Evolutionary conservation across 2,113 vertebrate species (phyloP).

Genomic region (Australoheros scitulus): DNA sequence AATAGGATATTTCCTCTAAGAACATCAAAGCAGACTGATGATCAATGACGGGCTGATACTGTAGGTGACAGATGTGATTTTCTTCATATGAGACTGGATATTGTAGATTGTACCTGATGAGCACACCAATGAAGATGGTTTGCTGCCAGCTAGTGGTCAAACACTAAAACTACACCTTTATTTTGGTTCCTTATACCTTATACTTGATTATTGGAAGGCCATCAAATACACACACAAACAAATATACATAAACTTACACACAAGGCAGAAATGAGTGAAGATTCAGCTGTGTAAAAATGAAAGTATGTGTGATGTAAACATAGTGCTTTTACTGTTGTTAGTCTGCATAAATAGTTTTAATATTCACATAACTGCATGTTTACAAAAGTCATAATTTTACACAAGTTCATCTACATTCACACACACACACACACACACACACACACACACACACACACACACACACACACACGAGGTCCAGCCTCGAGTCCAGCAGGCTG

Average conservation of each 20-base stretch:
- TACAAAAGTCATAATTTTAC: background rate
- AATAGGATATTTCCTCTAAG: background rate
- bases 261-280: background rate
- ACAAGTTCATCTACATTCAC: background rate
- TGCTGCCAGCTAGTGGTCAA: conserved; percentile 55
- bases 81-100: background rate
- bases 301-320: background rate
- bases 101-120: background rate
- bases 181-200: background rate
- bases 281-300: accelerated
- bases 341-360: background rate
- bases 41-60: background rate
- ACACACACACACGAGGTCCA: background rate
- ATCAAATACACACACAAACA: accelerated
- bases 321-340: background rate
- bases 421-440: background rate
- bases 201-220: background rate
- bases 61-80: background rate
- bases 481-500: conserved; percentile 44
- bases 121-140: background rate
- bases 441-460: background rate
- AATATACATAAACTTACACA: background rate
- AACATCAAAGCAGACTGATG: background rate
- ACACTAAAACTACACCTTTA: background rate
- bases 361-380: background rate